phyloP scores from a whole-genome alignment of 2,797 vertebrate species.

The Gymnoscopelus braueri region DNA sequence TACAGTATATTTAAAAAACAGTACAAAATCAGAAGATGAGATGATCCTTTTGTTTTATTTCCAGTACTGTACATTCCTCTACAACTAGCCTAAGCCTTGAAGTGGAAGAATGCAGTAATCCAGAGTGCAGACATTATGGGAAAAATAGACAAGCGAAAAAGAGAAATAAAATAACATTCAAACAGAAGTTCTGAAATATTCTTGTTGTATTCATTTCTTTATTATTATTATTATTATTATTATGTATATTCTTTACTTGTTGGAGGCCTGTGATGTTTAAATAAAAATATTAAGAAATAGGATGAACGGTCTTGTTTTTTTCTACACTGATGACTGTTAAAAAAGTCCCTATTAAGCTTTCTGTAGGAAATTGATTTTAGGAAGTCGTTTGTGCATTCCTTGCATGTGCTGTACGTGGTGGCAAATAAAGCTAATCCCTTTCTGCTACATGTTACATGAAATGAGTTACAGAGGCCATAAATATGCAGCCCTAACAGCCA shows the following conservation, averaged over 20 bases:
- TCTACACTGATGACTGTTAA: conserved; percentile 5
- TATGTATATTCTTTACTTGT: conserved; percentile 79
- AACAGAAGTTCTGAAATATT: conserved; percentile 50
- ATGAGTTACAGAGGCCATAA: conserved; percentile 22
- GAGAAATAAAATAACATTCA: conserved; percentile 51
- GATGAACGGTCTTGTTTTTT: conserved; percentile 31
- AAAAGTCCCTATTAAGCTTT: background rate
- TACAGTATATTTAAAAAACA: conserved; percentile 8
- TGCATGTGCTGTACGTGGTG: background rate
- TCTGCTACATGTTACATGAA: conserved; percentile 18
- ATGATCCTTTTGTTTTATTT: conserved; percentile 47
- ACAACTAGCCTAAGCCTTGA: conserved; percentile 69
- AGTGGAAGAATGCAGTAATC: conserved; percentile 57
- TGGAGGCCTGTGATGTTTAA: conserved; percentile 78
- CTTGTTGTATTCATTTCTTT: conserved; percentile 63
- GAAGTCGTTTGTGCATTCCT: background rate
- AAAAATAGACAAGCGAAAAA: conserved; percentile 50
- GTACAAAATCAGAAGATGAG: conserved; percentile 19
- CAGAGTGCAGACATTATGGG: conserved; percentile 33
- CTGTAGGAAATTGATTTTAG: background rate
- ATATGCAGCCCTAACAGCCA: conserved; percentile 43
- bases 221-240: conserved; percentile 66
- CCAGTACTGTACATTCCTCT: conserved; percentile 80
- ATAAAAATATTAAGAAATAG: conserved; percentile 73
- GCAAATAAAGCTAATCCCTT: background rate